Evolutionary conservation across 2,797 vertebrate genomes (phyloP).

Genomic region (Sebastes nivosus): DNA sequence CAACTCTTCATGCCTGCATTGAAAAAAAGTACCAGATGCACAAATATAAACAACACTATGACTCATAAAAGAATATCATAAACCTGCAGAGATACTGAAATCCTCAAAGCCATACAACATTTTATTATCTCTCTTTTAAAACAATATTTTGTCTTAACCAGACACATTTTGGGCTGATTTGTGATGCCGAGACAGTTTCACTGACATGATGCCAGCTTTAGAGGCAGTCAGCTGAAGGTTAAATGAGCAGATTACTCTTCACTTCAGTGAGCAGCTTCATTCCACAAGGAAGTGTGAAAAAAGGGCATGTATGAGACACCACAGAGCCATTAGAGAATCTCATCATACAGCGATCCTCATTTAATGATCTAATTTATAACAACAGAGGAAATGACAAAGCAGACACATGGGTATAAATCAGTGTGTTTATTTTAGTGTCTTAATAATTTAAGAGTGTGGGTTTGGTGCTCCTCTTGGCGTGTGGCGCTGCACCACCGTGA

Average conservation of each 20-base stretch:
- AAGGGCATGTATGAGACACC: neutral
- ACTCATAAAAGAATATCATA: neutral
- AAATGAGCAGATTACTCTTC: conserved; percentile 21
- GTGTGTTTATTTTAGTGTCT: conserved; percentile 73
- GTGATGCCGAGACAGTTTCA: conserved; percentile 26
- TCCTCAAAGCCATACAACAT: neutral
- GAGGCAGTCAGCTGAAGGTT: conserved; percentile 40
- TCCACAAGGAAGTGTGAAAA: conserved; percentile 7
- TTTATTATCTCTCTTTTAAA: neutral
- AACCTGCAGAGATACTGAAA: conserved; percentile 1
- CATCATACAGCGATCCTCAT: neutral
- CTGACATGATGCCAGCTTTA: conserved; percentile 26
- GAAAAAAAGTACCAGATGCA: neutral
- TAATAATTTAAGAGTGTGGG: conserved; percentile 79
- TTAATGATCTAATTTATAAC: neutral
- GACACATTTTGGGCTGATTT: conserved; percentile 39
- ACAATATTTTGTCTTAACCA: conserved; percentile 18
- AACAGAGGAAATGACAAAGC: conserved; percentile 21
- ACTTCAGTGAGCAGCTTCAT: conserved; percentile 10
- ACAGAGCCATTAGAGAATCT: neutral
- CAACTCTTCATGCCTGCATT: neutral
- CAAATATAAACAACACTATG: neutral
- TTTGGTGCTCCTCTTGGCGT: conserved; percentile 39
- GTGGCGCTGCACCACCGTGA: conserved; percentile 19
- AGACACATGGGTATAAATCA: conserved; percentile 64